Evolutionary conservation across 2,888 invertebrate genomes (phyloP), one percentile per base, ranked within the genome.

Genomic region (Stenolophus ochropezus): DNA sequence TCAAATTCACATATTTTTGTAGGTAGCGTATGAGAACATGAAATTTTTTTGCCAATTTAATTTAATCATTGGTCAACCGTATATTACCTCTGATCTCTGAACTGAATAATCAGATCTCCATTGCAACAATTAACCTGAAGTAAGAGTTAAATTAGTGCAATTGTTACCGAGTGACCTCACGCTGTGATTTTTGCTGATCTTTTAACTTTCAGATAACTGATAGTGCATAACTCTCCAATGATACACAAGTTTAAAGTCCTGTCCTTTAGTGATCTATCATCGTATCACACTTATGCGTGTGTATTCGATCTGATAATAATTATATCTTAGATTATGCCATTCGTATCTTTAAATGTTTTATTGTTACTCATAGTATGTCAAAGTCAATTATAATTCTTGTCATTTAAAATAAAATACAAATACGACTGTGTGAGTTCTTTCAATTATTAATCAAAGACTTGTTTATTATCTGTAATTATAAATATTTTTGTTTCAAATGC

Each of bases 191-290:
- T 75, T 75, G 14, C 53, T 75, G 27, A 75, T 75, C 75, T 75
- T 75, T n/a, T 75, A 53, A 75, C 53, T 53, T 75, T 53, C 25
- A 49, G 75, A 49, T n/a, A n/a, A n/a, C n/a, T n/a, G n/a, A n/a
- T 49, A 73, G 20, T 73, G 42, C 73, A 73, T 73, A 73, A 18
- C 27, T 14, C 49, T 23, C 11, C 21, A 27, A 25, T 27, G 53
- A 53, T 75, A 75, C 18, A 75, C 16, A 25, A 75, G 75, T 75
- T 51, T 75, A 75, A 75, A 75, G 75, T 75, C 51, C 75, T 53
- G 21, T 23, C n/a, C 16, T 69, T 14, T 16, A 65, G 6, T 42
- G 27, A 71, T 23, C 71, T 71, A 16, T 21, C 6, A 21, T 56
- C n/a, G 11, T 21, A 56, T 20, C 56, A 20, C 5, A 20, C 27